Evolutionary conservation across 2,113 vertebrate genomes (phyloP).

Genomic region (Ibidorhyncha struthersii): DNA sequence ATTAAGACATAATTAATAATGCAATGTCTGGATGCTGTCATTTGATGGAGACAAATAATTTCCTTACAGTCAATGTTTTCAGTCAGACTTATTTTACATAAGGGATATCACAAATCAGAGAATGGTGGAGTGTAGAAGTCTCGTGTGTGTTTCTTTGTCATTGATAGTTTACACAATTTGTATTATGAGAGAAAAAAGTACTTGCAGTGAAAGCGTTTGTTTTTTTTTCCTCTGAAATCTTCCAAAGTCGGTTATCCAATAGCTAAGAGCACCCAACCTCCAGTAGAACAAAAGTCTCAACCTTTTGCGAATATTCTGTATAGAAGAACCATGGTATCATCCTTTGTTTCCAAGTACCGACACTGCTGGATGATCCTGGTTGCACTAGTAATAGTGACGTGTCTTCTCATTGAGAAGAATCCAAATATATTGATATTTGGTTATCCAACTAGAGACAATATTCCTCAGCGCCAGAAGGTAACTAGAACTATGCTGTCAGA

Average conservation of each 20-base stretch:
- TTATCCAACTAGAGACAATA: neutral
- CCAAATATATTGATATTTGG: neutral
- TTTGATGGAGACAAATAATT: neutral
- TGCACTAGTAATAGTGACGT: neutral
- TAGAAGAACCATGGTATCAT: neutral
- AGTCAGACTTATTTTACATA: neutral
- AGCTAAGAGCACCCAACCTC: neutral
- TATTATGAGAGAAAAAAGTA: neutral
- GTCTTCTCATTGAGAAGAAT: neutral
- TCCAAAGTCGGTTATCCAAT: neutral
- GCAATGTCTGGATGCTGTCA: neutral
- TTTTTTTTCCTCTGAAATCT: neutral
- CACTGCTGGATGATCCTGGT: neutral
- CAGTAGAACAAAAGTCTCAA: neutral
- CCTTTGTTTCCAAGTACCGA: neutral
- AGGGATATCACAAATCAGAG: neutral
- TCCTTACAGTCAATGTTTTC: neutral
- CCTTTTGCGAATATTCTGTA: neutral
- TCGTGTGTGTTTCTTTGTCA: neutral
- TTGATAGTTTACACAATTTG: neutral
- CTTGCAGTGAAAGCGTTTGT: neutral
- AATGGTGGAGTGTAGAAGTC: neutral
- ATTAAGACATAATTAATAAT: too few species aligned
- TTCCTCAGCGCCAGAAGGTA: neutral
- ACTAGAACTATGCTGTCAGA: neutral